Base-by-base conservation (phyloP, 2,888 invertebrate genomes). In the Troides helena region DNA sequence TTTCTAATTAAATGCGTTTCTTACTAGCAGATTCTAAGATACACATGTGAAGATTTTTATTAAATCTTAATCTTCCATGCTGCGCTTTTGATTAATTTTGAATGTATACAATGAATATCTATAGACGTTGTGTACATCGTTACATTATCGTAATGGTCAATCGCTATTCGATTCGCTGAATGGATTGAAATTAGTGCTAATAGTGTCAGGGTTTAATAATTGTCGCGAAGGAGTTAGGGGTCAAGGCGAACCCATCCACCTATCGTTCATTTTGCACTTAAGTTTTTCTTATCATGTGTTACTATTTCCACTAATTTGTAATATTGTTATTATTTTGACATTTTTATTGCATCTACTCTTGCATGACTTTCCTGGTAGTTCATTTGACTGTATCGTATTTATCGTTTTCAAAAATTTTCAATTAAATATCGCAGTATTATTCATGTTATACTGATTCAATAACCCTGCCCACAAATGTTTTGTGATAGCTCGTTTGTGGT, bases 161-260 rank as follows among this genome's bases (percentile, higher is more conserved):
- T 68, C 64, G 53, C 53, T 46, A 61, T 73, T 72, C 18, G 72
- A 72, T 72, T 72, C 75, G 77, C 72, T 72, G 74, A 72, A 75
- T 70, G 63, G 62, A 59, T 69, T 58, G 61, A 62, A 65, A 67
- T 68, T 59, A 71, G 65, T 63, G 65, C 78, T 81, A 88, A 88
- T 84, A 85, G 83, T 88, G 90, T 88, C 89, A 89, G 78, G 89
- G 89, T 78, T 85, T 74, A 73, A 75, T 78, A 80, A 83, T 85
- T 82, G 81, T 81, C 80, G 78, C 78, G 74, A 77, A 76, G 77
- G 78, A 78, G 79, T 77, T 81, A 78, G 82, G 80, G 90, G 90
- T 89, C 92, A 92, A 92, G 92, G 92, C 81, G 74, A 85, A 75
- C 80, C 77, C 88, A 89, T 88, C 72, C 78, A 76, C 72, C 76